Evolutionary conservation across 2,888 invertebrate genomes (phyloP), one percentile per base, ranked within the genome.

Genomic region (Octodonta nipae): DNA sequence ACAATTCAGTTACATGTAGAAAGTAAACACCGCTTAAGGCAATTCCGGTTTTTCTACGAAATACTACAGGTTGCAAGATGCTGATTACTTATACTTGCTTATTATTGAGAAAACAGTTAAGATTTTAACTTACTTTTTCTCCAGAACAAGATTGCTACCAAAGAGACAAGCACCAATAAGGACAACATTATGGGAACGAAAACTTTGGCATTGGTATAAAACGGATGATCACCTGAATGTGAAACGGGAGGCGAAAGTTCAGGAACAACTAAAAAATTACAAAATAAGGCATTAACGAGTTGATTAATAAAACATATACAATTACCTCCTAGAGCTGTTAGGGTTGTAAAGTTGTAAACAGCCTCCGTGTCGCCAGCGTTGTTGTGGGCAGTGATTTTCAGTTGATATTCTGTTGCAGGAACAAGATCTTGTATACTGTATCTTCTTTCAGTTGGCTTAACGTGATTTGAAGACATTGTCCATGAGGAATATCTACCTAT

Each of bases 311-410:
- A 22, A 4, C 11, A n/a, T n/a, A n/a, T n/a, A n/a, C n/a, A n/a
- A n/a, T 68, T 60, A 78, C 85, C 75, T 58, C 82, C 83, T 50
- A 75, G 75, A 10, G 78, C 63, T 4, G 79, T 78, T 39, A 84
- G 71, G 2, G 87, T 88, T 15, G 84, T 83, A 56, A 86, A 83
- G 63, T 86, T 85, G 55, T 86, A 87, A 7, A 83, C 65, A 0
- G 84, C 84, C 28, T 77, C 72, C 1, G 83, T 83, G 40, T 81
- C 80, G 1, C 88, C 88, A 0, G 87, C 87, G 58, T 86, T 85
- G 60, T 88, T 88, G 56, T 83, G 79, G 0, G 87, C 86, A 1
- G 78, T 79, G 38, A 83, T 78, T 41, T 75, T 71, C 5, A 82
- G 64, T 36, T 77, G 75, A 55, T 83, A 82, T 50, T 75, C 77